Percentiles rank a stretch among this genome's conserved stretches.
phyloP scores from a whole-genome alignment of 2,888 invertebrate genomes.

The Atherix ibis region DNA sequence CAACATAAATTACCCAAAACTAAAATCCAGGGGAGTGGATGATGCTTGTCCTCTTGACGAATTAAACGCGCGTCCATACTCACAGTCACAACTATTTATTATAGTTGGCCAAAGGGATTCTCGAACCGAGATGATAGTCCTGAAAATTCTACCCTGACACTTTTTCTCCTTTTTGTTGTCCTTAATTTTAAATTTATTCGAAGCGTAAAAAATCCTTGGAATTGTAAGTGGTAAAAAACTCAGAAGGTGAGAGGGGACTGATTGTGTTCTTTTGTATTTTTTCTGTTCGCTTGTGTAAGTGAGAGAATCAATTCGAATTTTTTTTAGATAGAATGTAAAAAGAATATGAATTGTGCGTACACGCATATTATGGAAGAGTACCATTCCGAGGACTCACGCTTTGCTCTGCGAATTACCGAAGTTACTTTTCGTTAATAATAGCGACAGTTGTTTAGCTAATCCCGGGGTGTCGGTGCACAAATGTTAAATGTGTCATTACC shows the following conservation, averaged over 20 bases:
- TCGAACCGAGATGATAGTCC: not conserved
- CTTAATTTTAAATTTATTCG: constrained; percentile 1
- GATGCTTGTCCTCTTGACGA: constrained; percentile 1
- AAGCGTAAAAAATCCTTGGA: constrained; percentile 7
- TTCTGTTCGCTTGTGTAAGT: too few species aligned
- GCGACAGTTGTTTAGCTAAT: constrained; percentile 13
- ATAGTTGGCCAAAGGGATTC: constrained; percentile 1
- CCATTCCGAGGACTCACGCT: not conserved
- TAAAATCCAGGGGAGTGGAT: constrained; percentile 4
- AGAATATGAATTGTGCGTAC: too few species aligned
- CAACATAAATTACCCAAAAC: constrained; percentile 12
- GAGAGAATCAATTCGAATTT: too few species aligned
- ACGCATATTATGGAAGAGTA: too few species aligned
- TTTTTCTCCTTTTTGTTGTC: not conserved
- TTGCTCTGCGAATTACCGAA: constrained; percentile 1
- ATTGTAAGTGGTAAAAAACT: constrained; percentile 8
- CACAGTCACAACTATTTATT: too few species aligned
- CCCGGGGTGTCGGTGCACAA: constrained; percentile 11
- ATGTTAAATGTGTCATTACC: constrained; percentile 12
- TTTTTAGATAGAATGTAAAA: too few species aligned
- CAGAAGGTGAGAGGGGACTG: constrained; percentile 6
- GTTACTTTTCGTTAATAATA: constrained; percentile 5
- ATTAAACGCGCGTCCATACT: not conserved
- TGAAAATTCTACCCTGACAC: constrained; percentile 3
- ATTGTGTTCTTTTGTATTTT: too few species aligned